These are phyloP conservation scores for Galago senegalensis DNA, from an alignment of 2,797 vertebrate genomes.

Conservation along the genomic window DNA sequence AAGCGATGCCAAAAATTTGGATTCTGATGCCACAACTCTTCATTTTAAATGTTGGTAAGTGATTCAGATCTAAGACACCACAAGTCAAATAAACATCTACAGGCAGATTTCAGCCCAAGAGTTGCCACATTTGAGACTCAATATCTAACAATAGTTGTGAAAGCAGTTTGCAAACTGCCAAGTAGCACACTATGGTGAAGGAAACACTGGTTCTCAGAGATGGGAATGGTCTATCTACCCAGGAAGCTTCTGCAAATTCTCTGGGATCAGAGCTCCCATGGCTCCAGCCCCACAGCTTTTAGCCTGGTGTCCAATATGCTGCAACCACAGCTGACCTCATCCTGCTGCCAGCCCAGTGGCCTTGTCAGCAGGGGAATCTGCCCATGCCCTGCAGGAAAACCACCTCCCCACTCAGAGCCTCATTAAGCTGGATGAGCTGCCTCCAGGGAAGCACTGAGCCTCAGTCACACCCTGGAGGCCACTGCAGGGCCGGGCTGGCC, in stretches of 20 bases:
- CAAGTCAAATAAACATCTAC: background rate
- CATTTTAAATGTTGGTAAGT: background rate
- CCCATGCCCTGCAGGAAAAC: slow-evolving; percentile 39
- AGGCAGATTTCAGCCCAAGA: background rate
- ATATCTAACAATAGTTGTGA: background rate
- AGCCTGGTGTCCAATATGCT: background rate
- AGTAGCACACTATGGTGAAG: background rate
- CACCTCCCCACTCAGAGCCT: background rate
- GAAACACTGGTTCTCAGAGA: background rate
- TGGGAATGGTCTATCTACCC: background rate
- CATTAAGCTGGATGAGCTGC: slow-evolving; percentile 34
- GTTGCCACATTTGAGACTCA: background rate
- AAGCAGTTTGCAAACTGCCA: background rate
- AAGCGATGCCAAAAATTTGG: background rate
- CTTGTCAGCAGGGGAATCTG: slow-evolving; percentile 40
- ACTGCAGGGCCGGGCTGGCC: background rate
- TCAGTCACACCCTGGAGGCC: background rate
- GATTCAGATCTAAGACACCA: background rate
- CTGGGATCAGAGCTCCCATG: background rate
- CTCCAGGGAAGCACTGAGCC: slow-evolving; percentile 36
- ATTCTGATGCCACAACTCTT: background rate
- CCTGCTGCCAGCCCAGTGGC: background rate
- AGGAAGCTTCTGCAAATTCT: slow-evolving; percentile 26
- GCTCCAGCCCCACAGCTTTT: background rate
- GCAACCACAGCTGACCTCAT: slow-evolving; percentile 10